Evolutionary conservation across 2,888 invertebrate species (phyloP).

Genomic region (Lucinisca nassula): DNA sequence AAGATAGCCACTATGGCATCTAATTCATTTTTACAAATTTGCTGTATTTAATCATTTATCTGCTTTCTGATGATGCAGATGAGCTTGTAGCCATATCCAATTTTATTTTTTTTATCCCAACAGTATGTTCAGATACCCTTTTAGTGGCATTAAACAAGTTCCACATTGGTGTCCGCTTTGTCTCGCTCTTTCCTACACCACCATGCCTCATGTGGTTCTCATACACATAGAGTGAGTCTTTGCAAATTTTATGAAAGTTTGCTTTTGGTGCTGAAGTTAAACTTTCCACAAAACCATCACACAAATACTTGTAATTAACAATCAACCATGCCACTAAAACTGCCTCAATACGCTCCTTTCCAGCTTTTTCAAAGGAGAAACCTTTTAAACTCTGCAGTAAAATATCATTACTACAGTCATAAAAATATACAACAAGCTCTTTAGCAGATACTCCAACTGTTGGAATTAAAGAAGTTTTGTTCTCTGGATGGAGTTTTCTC

Average conservation of each 20-base stretch:
- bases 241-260: neutral
- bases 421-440: neutral
- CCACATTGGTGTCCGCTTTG: no score
- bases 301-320: neutral
- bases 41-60: no score
- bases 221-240: neutral
- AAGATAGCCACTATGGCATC: no score
- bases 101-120: no score
- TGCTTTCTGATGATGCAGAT: no score
- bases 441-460: neutral
- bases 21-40: no score
- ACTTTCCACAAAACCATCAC: neutral
- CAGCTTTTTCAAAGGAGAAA: neutral
- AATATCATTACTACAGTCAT: neutral
- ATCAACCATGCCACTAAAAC: neutral
- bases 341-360: neutral
- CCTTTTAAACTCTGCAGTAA: neutral
- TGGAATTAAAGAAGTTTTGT: neutral
- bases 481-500: neutral
- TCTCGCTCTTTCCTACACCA: neutral
- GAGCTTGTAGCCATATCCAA: no score
- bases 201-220: neutral
- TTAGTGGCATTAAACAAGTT: no score
- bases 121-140: no score
- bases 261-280: neutral